A percentile compares a stretch with the other conserved stretches of the same genome.
Conservation (phyloP, 2,113 vertebrate genomes). For the Stegostoma tigrinum region DNA sequence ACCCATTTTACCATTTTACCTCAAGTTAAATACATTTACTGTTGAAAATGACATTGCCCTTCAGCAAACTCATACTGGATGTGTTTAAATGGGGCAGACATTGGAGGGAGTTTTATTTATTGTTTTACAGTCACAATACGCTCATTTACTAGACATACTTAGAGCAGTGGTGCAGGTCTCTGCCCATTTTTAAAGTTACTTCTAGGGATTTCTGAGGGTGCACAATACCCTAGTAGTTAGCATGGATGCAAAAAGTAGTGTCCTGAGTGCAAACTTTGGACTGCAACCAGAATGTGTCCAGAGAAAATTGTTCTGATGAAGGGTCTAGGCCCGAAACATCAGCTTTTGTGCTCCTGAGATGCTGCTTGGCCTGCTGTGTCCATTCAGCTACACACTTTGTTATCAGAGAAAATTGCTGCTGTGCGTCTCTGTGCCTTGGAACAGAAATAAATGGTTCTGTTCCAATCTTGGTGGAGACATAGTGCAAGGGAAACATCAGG, state of each 20-base stretch:
- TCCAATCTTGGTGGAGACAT: neutral
- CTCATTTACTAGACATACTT: neutral
- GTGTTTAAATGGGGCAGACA: neutral
- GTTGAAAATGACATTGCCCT: neutral
- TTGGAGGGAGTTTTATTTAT: neutral
- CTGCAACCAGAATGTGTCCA: neutral
- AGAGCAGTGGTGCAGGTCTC: neutral
- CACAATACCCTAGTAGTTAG: neutral
- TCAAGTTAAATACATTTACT: neutral
- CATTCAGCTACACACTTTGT: too few species aligned
- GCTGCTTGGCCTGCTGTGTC: too few species aligned
- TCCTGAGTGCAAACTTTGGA: neutral
- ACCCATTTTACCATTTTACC: neutral
- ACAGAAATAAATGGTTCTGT: too few species aligned
- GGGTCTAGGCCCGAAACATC: too few species aligned
- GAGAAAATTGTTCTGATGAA: too few species aligned
- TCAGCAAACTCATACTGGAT: neutral
- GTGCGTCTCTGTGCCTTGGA: neutral
- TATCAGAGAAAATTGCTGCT: too few species aligned
- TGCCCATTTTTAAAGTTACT: neutral
- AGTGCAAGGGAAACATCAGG: neutral
- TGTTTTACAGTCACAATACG: neutral
- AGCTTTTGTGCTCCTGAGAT: too few species aligned
- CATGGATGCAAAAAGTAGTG: neutral
- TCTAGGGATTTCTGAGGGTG: neutral